Evolutionary conservation across 1,140 invertebrate genomes (phyloP).

Genomic region (Melanaphis sacchari): DNA sequence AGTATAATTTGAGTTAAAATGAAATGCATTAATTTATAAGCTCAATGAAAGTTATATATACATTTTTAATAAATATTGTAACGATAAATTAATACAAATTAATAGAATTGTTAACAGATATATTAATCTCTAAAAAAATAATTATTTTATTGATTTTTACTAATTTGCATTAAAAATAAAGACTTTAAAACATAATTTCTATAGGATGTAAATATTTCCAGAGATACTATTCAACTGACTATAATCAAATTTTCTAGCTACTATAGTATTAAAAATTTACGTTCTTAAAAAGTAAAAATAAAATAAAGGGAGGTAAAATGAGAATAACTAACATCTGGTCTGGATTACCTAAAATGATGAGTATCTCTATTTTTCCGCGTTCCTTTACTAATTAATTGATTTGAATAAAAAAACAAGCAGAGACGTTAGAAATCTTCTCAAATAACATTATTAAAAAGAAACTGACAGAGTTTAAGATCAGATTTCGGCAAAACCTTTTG

Average conservation of each 20-base stretch:
- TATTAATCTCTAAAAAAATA: background rate
- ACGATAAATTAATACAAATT: background rate
- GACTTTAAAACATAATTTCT: background rate
- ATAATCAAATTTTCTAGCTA: background rate
- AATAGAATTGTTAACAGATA: background rate
- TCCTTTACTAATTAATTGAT: constrained; percentile 54
- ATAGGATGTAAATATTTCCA: background rate
- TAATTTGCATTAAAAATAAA: background rate
- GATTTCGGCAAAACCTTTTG: constrained; percentile 49
- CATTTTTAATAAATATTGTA: background rate
- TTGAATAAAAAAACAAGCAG: constrained; percentile 41
- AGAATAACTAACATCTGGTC: background rate
- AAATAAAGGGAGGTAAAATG: background rate
- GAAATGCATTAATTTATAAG: background rate
- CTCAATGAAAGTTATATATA: background rate
- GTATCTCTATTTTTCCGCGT: constrained; percentile 10
- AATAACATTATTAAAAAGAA: constrained; percentile 18
- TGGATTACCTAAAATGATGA: constrained; percentile 42
- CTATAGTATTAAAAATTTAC: background rate
- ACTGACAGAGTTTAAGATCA: constrained; percentile 41
- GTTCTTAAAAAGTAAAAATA: background rate
- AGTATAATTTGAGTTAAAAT: background rate
- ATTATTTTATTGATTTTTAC: background rate
- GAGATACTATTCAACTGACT: background rate
- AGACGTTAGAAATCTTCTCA: constrained; percentile 19